phyloP scores from a whole-genome alignment of 2,888 invertebrate species.

The Mimas tiliae region DNA sequence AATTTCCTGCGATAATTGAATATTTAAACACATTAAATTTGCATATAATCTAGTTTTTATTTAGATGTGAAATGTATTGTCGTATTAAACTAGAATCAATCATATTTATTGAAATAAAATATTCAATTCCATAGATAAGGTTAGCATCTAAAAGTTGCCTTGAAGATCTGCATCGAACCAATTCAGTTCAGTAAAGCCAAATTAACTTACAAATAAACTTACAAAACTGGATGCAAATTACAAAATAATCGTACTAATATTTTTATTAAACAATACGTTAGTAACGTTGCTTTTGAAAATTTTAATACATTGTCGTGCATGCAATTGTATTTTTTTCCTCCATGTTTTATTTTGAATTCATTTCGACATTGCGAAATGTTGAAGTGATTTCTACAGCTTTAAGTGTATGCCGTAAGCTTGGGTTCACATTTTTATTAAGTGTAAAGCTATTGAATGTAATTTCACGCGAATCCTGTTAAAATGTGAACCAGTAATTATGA shows the following conservation, averaged over 20 bases:
- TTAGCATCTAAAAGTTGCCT: conserved; percentile 33
- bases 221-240: conserved; percentile 35
- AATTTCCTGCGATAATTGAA: too few species aligned
- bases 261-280: conserved; percentile 24
- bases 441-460: conserved; percentile 28
- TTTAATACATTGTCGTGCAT: conserved; percentile 74
- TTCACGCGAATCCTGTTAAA: conserved; percentile 47
- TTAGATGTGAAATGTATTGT: too few species aligned
- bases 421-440: conserved; percentile 65
- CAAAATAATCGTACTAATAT: conserved; percentile 39
- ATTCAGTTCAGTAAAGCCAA: conserved; percentile 6
- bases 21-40: too few species aligned
- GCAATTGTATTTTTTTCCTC: conserved; percentile 72
- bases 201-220: conserved; percentile 31
- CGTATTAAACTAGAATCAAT: too few species aligned
- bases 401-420: conserved; percentile 76
- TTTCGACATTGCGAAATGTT: conserved; percentile 53
- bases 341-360: conserved; percentile 68
- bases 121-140: too few species aligned
- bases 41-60: too few species aligned
- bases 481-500: conserved; percentile 62
- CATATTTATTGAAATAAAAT: too few species aligned
- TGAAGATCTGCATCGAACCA: conserved; percentile 27
- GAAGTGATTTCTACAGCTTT: conserved; percentile 70
- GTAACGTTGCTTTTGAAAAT: conserved; percentile 25